These are phyloP conservation scores for Amorpha juglandis DNA, from an alignment of 2,888 invertebrate genomes.

Conservation along the genomic window DNA sequence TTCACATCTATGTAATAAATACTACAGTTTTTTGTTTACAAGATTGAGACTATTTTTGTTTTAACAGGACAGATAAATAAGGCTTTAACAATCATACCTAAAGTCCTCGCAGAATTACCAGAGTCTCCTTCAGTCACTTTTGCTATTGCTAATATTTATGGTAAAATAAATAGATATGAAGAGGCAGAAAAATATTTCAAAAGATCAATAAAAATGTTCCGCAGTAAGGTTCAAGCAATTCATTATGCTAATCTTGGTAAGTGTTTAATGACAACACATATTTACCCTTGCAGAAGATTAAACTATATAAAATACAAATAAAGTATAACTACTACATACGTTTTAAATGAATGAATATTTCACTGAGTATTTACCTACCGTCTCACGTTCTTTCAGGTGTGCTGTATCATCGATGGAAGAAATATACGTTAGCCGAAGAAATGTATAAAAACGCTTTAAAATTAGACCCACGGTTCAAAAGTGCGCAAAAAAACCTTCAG, in stretches of 20 bases:
- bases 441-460: slow-evolving; percentile 90
- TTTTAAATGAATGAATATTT: too few species aligned
- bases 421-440: slow-evolving; percentile 87
- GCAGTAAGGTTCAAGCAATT: slow-evolving; percentile 87
- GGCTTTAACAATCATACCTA: slow-evolving; percentile 88
- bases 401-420: slow-evolving; percentile 96
- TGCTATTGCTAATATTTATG: slow-evolving; percentile 94
- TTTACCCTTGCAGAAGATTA: too few species aligned
- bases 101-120: slow-evolving; percentile 89
- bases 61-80: slow-evolving; percentile 85
- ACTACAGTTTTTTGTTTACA: too few species aligned
- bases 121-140: slow-evolving; percentile 92
- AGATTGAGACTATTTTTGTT: background rate
- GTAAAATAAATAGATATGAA: slow-evolving; percentile 90
- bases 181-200: slow-evolving; percentile 93
- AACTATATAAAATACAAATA: too few species aligned
- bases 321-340: too few species aligned
- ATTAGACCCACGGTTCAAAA: slow-evolving; percentile 88
- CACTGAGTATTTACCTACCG: too few species aligned
- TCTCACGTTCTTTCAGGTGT: slow-evolving; percentile 86
- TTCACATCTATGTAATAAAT: background rate
- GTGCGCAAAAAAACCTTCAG: slow-evolving; percentile 88
- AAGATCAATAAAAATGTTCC: slow-evolving; percentile 87
- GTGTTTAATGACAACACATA: slow-evolving; percentile 31
- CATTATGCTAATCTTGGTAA: slow-evolving; percentile 96